Conservation (phyloP, 2,888 invertebrate genomes). For the Pseudanteris insignis region DNA sequence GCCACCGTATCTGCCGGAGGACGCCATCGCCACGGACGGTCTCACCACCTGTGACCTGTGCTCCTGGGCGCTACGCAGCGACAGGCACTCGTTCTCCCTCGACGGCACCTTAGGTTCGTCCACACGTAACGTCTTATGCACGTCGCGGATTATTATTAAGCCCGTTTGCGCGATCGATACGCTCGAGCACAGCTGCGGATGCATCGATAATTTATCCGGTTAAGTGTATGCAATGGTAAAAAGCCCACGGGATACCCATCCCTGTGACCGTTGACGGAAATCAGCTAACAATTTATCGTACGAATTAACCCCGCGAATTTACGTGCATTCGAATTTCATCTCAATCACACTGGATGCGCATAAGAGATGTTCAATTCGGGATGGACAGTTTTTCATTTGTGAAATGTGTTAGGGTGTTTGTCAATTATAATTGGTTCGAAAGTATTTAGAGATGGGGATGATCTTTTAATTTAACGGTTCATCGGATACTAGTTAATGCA, state of each 20-base stretch:
- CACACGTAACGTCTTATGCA: background rate
- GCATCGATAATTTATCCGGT: slow-evolving; percentile 27
- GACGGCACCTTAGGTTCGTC: slow-evolving; percentile 72
- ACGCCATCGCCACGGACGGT: slow-evolving; percentile 73
- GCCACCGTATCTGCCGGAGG: slow-evolving; percentile 73
- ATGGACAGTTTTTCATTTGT: too few relatives aligned
- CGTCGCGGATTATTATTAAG: too few relatives aligned
- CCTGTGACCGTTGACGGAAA: slow-evolving; percentile 3
- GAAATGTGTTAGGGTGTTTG: too few relatives aligned
- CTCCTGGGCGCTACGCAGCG: slow-evolving; percentile 75
- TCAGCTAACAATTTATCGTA: slow-evolving; percentile 17
- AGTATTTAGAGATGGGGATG: too few relatives aligned
- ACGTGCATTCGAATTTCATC: slow-evolving; percentile 1
- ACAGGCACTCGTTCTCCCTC: slow-evolving; percentile 69
- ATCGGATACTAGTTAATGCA: too few relatives aligned
- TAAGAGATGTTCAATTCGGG: too few relatives aligned
- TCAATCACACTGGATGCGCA: too few relatives aligned
- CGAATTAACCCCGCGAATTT: slow-evolving; percentile 16
- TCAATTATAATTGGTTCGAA: too few relatives aligned
- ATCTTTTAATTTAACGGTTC: too few relatives aligned
- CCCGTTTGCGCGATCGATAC: background rate
- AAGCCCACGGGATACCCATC: slow-evolving; percentile 5
- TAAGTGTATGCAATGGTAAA: slow-evolving; percentile 33
- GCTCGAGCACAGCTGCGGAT: slow-evolving; percentile 28
- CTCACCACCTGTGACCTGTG: slow-evolving; percentile 79